Evolutionary conservation across 2,888 invertebrate species (phyloP), one percentile per base, ranked within the genome.

Genomic region (Cheilosia impressa): DNA sequence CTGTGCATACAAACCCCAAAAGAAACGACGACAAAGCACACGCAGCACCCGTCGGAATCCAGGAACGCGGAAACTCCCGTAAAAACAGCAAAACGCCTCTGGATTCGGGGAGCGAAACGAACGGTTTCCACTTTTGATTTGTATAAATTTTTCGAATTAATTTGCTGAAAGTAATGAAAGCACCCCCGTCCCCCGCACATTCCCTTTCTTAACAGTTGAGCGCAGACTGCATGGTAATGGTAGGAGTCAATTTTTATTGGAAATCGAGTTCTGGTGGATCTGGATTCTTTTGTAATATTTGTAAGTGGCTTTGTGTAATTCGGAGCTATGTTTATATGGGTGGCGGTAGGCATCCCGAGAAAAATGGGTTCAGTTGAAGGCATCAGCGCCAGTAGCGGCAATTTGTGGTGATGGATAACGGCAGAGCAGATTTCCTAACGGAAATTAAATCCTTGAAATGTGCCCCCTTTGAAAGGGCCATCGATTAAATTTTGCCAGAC

Each of bases 401-500:
- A 55, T 69, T 83, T 83, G 79, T 52, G 68, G 79, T 79, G 69
- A 72, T 73, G 72, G 58, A 68, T 65, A 84, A 69, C 69, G 50
- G 68, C 63, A 73, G 50, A 65, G 43, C 73, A 75, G 69, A 84
- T 84, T 84, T 84, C 79, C 82, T 53, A 53, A 38, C 79, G 83
- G 79, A 84, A 84, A 84, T 84, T 79, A 84, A 84, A 84, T 84
- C 79, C 79, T 55, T 65, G 53, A 79, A 84, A 79, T 84, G 79
- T 58, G 69, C 57, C 45, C 38, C 22, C 31, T 45, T 47, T 55
- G 41, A 53, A 22, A 15, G 47, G 55, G 17, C 43, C 50, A 71
- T 71, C 71, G 47, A 57, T 58, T 65, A 24, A 45, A 50, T 47
- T 65, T 4, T 5, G 52, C 10, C 2, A 22, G 22, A 22, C 10